Conservation (phyloP, 2,113 vertebrate genomes). For the Papio anubis region DNA sequence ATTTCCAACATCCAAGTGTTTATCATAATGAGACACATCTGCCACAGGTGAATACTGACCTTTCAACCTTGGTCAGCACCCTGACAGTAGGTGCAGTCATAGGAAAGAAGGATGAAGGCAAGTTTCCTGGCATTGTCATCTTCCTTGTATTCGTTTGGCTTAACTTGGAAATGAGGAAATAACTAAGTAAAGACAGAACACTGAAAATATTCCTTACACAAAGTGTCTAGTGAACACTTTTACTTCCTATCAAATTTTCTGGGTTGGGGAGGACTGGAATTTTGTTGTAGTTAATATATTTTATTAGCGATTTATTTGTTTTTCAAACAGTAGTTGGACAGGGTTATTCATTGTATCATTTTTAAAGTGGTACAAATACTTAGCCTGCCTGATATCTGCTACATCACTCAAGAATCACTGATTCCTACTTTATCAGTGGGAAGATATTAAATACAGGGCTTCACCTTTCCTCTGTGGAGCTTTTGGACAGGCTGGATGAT, state of each 20-base stretch:
- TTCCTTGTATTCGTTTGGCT: constrained; percentile 43
- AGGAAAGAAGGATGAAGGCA: not conserved
- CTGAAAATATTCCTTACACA: constrained; percentile 18
- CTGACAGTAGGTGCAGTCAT: not conserved
- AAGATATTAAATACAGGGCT: not conserved
- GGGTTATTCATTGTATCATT: not conserved
- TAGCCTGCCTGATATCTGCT: not conserved
- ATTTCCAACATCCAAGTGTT: constrained; percentile 27
- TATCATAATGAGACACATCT: constrained; percentile 44
- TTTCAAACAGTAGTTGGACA: not conserved
- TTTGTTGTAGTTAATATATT: constrained; percentile 16
- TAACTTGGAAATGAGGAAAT: constrained; percentile 53
- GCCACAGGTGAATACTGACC: constrained; percentile 52
- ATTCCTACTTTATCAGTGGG: not conserved
- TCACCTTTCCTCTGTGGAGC: not conserved
- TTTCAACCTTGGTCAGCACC: constrained; percentile 5
- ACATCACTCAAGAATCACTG: not conserved
- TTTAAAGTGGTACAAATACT: not conserved
- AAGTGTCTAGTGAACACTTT: not conserved
- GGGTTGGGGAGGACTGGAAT: not conserved
- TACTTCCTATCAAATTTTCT: not conserved
- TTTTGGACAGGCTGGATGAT: not conserved
- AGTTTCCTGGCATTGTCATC: constrained; percentile 51
- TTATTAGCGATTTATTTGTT: not conserved
- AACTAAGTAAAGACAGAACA: not conserved